Evolutionary conservation across 2,888 invertebrate genomes (phyloP).

Genomic region (Suillia variegata): DNA sequence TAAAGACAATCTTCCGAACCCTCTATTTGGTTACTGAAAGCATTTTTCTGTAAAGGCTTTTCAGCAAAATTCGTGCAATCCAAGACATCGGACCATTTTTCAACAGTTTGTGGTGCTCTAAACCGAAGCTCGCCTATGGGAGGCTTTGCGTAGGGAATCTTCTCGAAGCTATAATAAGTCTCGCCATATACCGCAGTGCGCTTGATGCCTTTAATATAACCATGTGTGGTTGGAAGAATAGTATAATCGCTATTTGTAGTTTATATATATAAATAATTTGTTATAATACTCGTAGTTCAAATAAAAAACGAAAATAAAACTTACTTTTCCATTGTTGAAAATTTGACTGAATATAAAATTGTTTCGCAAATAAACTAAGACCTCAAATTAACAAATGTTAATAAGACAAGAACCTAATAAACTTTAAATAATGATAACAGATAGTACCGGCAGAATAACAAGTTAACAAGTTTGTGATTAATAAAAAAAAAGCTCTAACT

Average conservation of each 20-base stretch:
- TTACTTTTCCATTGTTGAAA: no score
- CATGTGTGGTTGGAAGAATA: slow-evolving; percentile 26
- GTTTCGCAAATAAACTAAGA: no score
- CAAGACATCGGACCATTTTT: slow-evolving; percentile 57
- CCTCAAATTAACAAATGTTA: no score
- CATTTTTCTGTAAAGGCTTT: slow-evolving; percentile 50
- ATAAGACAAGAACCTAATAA: no score
- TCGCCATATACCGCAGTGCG: slow-evolving; percentile 37
- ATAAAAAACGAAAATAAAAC: no score
- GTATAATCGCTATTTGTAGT: background rate
- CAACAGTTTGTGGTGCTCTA: slow-evolving; percentile 57
- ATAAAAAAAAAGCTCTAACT: no score
- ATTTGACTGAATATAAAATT: no score
- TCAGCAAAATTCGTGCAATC: slow-evolving; percentile 53
- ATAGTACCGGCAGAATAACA: no score
- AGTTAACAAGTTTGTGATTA: no score
- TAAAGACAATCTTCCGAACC: slow-evolving; percentile 65
- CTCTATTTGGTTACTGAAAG: slow-evolving; percentile 38
- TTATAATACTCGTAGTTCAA: no score
- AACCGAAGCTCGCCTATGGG: slow-evolving; percentile 49
- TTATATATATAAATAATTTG: background rate
- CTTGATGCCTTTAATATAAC: slow-evolving; percentile 35
- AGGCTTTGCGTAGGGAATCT: slow-evolving; percentile 50
- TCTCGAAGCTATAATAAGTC: slow-evolving; percentile 47
- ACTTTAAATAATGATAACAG: no score